A percentile compares a stretch with the other conserved stretches of the same genome.
These are phyloP conservation scores for Didymodactylos carnosus DNA, from an alignment of 2,888 invertebrate species.

Conservation along the genomic window DNA sequence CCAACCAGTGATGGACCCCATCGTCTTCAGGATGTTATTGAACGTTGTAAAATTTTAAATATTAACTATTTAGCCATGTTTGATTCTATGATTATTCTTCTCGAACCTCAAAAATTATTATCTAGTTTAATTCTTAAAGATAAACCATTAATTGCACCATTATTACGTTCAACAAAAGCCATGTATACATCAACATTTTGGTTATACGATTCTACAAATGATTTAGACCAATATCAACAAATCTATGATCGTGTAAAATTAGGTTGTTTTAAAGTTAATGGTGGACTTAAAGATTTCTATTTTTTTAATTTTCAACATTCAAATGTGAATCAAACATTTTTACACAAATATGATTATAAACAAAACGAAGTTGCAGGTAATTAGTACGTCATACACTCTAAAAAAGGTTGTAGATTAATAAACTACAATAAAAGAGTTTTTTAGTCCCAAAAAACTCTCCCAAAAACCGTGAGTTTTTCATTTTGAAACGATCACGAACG, in stretches of 20 bases:
- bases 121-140: neutral
- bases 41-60: neutral
- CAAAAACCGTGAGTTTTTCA: too few species aligned
- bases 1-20: neutral
- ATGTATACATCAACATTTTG: neutral
- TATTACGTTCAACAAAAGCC: neutral
- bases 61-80: neutral
- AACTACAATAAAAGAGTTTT: too few species aligned
- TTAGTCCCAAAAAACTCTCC: too few species aligned
- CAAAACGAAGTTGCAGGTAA: neutral
- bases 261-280: constrained; percentile 5
- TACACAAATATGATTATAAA: neutral
- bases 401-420: too few species aligned
- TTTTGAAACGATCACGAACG: too few species aligned
- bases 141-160: constrained; percentile 4
- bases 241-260: constrained; percentile 1
- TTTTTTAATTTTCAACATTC: neutral
- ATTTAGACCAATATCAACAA: neutral
- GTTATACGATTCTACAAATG: neutral
- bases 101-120: neutral
- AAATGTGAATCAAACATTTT: neutral
- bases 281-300: constrained; percentile 1
- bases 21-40: neutral
- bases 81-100: neutral
- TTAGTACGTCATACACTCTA: too few species aligned